These are phyloP conservation scores for Sebastes dallii DNA, from an alignment of 2,797 vertebrate species.

Conservation along the genomic window DNA sequence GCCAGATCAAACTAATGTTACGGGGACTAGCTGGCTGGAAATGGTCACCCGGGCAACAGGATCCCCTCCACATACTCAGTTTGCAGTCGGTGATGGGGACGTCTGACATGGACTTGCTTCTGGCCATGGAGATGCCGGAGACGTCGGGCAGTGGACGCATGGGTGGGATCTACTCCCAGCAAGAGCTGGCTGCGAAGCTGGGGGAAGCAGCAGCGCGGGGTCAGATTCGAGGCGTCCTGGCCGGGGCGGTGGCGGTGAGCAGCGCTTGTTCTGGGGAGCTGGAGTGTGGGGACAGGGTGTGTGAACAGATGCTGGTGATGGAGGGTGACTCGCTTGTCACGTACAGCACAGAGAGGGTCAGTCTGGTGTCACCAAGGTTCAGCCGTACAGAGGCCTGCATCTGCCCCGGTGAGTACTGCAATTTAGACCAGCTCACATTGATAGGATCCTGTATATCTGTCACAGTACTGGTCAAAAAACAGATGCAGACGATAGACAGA, in stretches of 20 bases:
- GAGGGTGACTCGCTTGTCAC: slow-evolving; percentile 84
- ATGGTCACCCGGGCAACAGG: slow-evolving; percentile 74
- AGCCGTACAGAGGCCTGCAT: slow-evolving; percentile 74
- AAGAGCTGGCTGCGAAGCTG: slow-evolving; percentile 86
- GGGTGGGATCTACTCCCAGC: slow-evolving; percentile 77
- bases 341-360: slow-evolving; percentile 92
- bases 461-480: background rate
- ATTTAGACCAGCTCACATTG: background rate
- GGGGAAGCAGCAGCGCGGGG: slow-evolving; percentile 84
- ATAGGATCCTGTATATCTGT: background rate
- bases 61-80: slow-evolving; percentile 88
- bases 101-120: slow-evolving; percentile 85
- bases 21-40: slow-evolving; percentile 83
- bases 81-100: slow-evolving; percentile 86
- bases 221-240: slow-evolving; percentile 86
- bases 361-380: slow-evolving; percentile 88
- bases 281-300: slow-evolving; percentile 89
- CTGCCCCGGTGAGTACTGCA: slow-evolving; percentile 72
- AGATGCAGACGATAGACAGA: background rate
- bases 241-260: slow-evolving; percentile 83
- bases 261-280: slow-evolving; percentile 85
- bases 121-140: slow-evolving; percentile 88
- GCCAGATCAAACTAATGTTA: slow-evolving; percentile 88
- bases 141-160: slow-evolving; percentile 43
- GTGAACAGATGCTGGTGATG: slow-evolving; percentile 87